Base-by-base conservation (phyloP, 92 coral and sea anemone species). In the Porites rus region DNA sequence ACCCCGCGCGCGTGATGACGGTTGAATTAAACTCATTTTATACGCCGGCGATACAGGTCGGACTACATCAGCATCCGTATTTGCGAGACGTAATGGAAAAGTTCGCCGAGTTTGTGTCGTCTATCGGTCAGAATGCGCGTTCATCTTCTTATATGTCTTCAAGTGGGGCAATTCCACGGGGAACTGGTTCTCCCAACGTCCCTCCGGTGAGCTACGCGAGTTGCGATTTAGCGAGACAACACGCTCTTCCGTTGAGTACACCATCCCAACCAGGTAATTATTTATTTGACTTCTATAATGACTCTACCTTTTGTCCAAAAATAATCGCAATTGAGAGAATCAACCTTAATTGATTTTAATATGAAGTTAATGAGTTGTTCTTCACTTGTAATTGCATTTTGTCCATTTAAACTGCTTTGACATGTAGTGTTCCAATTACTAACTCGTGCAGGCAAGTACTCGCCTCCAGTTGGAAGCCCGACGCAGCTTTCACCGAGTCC, bases 81-180 rank as follows among this genome's bases (percentile, higher is more conserved):
- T 75, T 72, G 78, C 52, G 90, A 76, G 89, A 68, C 82, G 58
- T 38, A 74, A 97, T 97, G 99, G 98, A 97, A 88, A 95, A 97
- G 64, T 95, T 95, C 84, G 83, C 95, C 16, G 98, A 96, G 52
- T 95, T 93, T 81, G 98, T 96, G 50, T 82, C 97, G 31, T 76
- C 92, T 46, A 92, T 97, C 50, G 95, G 96, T 11, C 96, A 84
- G 25, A 75, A 87, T 75, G 93, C 77, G 56, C 93, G 93, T 62
- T 74, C 91, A 20, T 67, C 83, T 1, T 83, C 86, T 4, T 90
- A 63, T 22, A 20, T 78, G 46, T 83, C 96, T 46, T 74, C 95
- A 19, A 93, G 67, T 64, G 77, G 94, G 21, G 84, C 89, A 14
- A 79, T 88, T 25, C 89, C 86, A 75, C 96, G 92, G 60, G 91